Conservation (phyloP, 2,113 vertebrate species). For the Lophochroa leadbeateri region DNA sequence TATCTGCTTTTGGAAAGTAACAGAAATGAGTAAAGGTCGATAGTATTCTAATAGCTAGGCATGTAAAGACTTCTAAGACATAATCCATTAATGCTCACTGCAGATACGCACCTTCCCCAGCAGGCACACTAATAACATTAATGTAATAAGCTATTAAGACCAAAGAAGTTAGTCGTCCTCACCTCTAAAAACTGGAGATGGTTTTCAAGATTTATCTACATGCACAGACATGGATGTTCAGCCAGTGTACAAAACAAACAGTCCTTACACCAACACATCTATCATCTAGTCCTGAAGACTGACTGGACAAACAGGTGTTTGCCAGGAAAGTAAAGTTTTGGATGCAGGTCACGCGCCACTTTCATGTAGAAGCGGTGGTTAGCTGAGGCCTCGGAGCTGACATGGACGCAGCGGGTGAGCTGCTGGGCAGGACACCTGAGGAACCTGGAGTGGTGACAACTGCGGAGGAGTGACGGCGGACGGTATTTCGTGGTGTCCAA, state of each 20-base stretch:
- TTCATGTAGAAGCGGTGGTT: fast-evolving
- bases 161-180: neutral
- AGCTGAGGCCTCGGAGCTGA: neutral
- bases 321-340: neutral
- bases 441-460: neutral
- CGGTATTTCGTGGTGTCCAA: fast-evolving
- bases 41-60: neutral
- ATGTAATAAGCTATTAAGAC: neutral
- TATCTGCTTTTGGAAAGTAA: neutral
- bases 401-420: fast-evolving
- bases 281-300: neutral
- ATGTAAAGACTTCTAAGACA: neutral
- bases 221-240: neutral
- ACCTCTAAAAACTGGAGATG: neutral
- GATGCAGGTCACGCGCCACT: neutral
- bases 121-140: neutral
- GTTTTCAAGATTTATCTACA: neutral
- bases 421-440: neutral
- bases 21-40: neutral
- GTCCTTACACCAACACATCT: neutral
- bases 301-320: neutral
- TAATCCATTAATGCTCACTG: neutral
- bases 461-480: neutral
- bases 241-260: neutral
- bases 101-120: neutral